A percentile compares a stretch with the other conserved stretches of the same genome.
Evolutionary conservation across 2,797 vertebrate species (phyloP).

Genomic region (Tokudaia muenninki): DNA sequence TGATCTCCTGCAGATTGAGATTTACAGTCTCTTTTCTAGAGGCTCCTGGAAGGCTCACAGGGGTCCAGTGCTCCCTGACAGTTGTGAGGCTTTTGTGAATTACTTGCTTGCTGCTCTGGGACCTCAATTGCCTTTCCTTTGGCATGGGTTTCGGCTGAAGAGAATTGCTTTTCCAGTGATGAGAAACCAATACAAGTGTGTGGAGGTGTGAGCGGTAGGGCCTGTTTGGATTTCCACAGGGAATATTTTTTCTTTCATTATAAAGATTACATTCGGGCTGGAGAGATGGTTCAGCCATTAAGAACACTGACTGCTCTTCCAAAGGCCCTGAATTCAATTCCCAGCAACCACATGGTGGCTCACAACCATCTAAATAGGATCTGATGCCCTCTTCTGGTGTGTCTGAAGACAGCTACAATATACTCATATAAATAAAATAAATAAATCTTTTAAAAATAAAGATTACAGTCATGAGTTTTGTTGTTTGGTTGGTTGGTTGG

Average conservation of each 20-base stretch:
- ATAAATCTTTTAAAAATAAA: not conserved
- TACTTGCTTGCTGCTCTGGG: not conserved
- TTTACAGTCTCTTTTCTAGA: not conserved
- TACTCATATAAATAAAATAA: too few species aligned
- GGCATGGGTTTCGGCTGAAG: not conserved
- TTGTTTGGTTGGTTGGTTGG: not conserved
- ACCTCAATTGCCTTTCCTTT: not conserved
- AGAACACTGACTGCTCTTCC: too few species aligned
- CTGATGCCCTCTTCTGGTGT: too few species aligned
- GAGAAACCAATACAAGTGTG: slow-evolving; percentile 49
- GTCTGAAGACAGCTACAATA: too few species aligned
- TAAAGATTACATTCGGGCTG: not conserved
- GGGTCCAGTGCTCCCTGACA: rapidly evolving
- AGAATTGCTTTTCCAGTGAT: slow-evolving; percentile 26
- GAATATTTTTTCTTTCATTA: slow-evolving; percentile 13
- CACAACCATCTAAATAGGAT: too few species aligned
- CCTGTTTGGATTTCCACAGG: slow-evolving; percentile 47
- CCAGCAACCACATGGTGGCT: too few species aligned
- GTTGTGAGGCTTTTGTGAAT: not conserved
- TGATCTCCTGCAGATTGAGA: not conserved
- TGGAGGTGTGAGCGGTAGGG: not conserved
- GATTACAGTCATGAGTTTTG: not conserved
- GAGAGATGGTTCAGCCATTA: too few species aligned
- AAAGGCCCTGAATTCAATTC: too few species aligned
- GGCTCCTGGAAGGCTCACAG: not conserved